Evolutionary conservation across 1,140 invertebrate genomes (phyloP), one percentile per base, ranked within the genome.

Genomic region (Fopius arisanus): DNA sequence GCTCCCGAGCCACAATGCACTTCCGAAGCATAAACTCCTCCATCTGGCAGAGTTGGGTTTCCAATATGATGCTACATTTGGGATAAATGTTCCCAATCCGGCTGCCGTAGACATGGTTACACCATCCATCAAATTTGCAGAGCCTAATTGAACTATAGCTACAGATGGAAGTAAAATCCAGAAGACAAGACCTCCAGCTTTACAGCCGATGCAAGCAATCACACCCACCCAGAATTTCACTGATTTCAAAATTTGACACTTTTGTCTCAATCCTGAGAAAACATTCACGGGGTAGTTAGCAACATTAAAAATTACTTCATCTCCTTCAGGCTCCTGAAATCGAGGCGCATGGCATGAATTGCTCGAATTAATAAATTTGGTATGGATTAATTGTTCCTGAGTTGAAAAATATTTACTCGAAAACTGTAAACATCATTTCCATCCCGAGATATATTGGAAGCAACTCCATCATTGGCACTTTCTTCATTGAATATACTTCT

Each of bases 161-260:
- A 85, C 31, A 1, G 76, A 23, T 1, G 84, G 81, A 2, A 84
- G 66, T 14, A 83, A 26, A n/a, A 80, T 75, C 83, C 83, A 86
- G 5, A 84, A 73, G 29, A 81, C 82, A 2, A 86, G 62, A 59
- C 70, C 23, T 0, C 73, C 75, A 0, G 68, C 67, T 69, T 78
- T 85, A 3, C 79, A 67, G 16, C 80, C 83, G 9, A 76, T 19
- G 66, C 79, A 79, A 1, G 79, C 73, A 6, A 82, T 12, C 3
- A 62, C 65, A 19, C 72, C 78, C n/a, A 76, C 67, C 83, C 81
- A 83, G 51, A 83, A 84, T 40, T 72, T 80, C 4, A 74, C 70
- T 21, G 59, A 76, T 26, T 67, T 73, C 3, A 82, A 31, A 6
- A 80, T 62, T 65, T 23, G 74, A 23, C 82, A 26, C 33, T 80